These are phyloP conservation scores for Vimba vimba DNA, from an alignment of 2,113 vertebrate species.

Conservation along the genomic window DNA sequence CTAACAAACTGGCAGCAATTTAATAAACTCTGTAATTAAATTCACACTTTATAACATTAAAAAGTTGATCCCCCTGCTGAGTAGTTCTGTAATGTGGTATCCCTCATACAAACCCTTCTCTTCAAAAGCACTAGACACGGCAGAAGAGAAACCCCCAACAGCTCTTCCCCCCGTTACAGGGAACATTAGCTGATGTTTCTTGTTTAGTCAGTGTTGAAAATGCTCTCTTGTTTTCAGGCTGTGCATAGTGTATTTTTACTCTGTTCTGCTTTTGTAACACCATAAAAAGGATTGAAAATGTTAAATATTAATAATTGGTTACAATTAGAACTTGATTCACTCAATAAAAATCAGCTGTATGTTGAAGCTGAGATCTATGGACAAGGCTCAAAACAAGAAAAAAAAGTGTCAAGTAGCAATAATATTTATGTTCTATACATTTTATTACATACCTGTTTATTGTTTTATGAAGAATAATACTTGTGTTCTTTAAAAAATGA, in stretches of 20 bases:
- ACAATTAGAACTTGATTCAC: neutral
- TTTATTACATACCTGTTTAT: neutral
- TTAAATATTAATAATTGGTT: neutral
- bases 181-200: constrained; percentile 22
- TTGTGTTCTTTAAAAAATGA: neutral
- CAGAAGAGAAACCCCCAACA: neutral
- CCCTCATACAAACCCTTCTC: constrained; percentile 17
- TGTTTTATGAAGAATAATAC: neutral
- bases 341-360: neutral
- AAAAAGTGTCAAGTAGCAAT: neutral
- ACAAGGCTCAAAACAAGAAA: neutral
- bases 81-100: constrained; percentile 53
- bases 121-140: constrained; percentile 1
- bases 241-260: neutral
- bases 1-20: neutral
- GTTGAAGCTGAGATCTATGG: neutral
- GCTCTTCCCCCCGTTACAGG: constrained; percentile 1
- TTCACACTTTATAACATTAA: neutral
- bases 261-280: neutral
- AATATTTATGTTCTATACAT: neutral
- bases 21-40: neutral
- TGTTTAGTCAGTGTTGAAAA: constrained; percentile 24
- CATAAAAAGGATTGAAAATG: neutral
- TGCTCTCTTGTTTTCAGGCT: constrained; percentile 15
- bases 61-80: constrained; percentile 43